These are phyloP conservation scores for Xestobium rufovillosum DNA, from an alignment of 2,888 invertebrate species.

Conservation along the genomic window DNA sequence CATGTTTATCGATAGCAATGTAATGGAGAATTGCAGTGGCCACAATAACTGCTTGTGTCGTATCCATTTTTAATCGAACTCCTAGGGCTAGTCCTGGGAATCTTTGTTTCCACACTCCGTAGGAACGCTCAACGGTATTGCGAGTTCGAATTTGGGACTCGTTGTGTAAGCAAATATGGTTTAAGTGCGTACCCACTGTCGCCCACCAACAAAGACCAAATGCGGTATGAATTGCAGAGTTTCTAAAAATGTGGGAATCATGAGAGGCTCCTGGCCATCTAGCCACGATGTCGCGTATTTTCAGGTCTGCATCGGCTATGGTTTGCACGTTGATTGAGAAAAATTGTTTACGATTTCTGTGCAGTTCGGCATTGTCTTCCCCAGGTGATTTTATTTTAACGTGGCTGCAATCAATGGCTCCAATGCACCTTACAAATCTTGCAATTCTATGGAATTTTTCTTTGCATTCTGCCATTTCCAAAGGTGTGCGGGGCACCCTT, in stretches of 20 bases:
- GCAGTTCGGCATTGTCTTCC: conserved; percentile 21
- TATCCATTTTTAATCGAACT: conserved; percentile 9
- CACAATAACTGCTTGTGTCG: conserved; percentile 12
- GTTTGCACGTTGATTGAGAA: conserved; percentile 27
- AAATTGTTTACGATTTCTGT: conserved; percentile 23
- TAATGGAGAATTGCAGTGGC: conserved; percentile 19
- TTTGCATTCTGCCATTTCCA: background rate
- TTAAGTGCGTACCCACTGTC: conserved; percentile 27
- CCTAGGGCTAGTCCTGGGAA: conserved; percentile 27
- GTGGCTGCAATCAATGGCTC: background rate
- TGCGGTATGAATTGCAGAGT: conserved; percentile 22
- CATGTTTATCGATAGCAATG: conserved; percentile 10
- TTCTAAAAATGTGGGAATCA: conserved; percentile 31
- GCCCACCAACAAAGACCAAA: conserved; percentile 23
- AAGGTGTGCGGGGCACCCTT: background rate
- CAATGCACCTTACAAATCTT: background rate
- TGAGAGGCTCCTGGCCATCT: conserved; percentile 30
- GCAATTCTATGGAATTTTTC: background rate
- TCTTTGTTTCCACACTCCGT: conserved; percentile 25
- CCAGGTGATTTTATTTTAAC: background rate
- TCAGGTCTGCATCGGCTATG: conserved; percentile 17
- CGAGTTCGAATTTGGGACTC: conserved; percentile 21
- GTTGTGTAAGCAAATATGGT: conserved; percentile 19
- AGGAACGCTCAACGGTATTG: conserved; percentile 22
- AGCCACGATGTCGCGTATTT: conserved; percentile 15